A percentile compares a stretch with the other conserved stretches of the same genome.
Evolutionary conservation across 2,888 invertebrate genomes (phyloP).

Genomic region (Lepidochrysops patricia): DNA sequence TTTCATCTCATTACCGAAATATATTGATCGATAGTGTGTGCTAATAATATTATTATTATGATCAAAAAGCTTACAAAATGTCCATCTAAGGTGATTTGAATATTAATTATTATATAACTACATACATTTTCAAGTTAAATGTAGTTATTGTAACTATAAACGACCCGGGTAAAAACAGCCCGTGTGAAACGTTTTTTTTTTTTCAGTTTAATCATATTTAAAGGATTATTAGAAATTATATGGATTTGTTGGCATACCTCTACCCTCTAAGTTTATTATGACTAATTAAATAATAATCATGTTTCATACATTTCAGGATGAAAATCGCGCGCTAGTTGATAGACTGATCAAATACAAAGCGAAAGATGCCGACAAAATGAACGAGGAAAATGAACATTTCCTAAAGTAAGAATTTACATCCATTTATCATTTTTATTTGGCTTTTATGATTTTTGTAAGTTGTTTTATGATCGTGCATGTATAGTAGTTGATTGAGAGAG

Average conservation of each 20-base stretch:
- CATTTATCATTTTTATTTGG: constrained; percentile 4
- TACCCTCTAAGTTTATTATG: neutral
- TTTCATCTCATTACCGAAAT: constrained; percentile 10
- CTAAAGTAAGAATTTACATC: constrained; percentile 80
- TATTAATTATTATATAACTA: neutral
- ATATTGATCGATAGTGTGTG: neutral
- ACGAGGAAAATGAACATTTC: constrained; percentile 96
- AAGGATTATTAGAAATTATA: no score
- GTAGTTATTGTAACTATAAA: neutral
- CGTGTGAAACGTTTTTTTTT: no score
- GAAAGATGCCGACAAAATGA: constrained; percentile 96
- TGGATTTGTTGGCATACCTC: no score
- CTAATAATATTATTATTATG: no score
- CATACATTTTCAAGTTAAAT: neutral
- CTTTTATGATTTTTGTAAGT: neutral
- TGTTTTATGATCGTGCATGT: constrained; percentile 12
- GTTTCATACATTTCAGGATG: constrained; percentile 78
- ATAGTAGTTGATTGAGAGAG: constrained; percentile 2
- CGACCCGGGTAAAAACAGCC: no score
- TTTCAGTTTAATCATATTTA: no score
- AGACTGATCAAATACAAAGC: constrained; percentile 93
- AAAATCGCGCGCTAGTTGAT: constrained; percentile 89
- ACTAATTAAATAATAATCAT: constrained; percentile 10
- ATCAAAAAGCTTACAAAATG: constrained; percentile 3
- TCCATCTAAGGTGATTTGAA: neutral